Base-by-base conservation (phyloP, 1,140 invertebrate genomes). In the Lineus longissimus region DNA sequence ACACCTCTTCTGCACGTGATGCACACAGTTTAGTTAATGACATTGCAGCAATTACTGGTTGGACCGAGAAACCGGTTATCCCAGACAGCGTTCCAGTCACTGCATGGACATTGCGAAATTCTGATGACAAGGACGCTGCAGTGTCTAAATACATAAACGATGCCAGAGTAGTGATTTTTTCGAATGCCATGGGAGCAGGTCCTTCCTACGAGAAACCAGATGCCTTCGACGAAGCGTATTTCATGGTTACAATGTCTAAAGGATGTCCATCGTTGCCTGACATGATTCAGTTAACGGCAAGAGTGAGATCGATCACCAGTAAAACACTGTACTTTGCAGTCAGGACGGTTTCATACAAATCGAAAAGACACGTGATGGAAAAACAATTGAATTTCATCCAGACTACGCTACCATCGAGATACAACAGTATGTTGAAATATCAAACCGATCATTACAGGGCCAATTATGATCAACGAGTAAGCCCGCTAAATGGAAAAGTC, bases 281-380 rank as follows among this genome's bases (percentile, higher is more conserved):
- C 6, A 4, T 51, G 47, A n/a, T 51, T 4, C 47, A 51, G 47
- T 27, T 51, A n/a, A 51, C 47, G 47, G 47, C 47, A 51, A 51
- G 47, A 51, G 47, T 51, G 19, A 4, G 47, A 51, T 7, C 47
- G 4, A 27, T 51, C 6, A 51, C 47, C 6, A 51, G n/a, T 7
- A 51, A 51, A 51, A 43, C 40, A 43, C 40, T 43, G 40, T 43
- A 43, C 40, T 43, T 43, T 43, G 40, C 40, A 43, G 40, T 43
- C 11, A 43, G 40, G 40, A 43, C 40, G 11, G 40, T 43, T 11
- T 43, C 40, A 43, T 43, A 43, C 40, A 43, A 43, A 43, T 43
- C 40, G 40, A 43, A 43, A 43, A 43, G 40, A 43, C 40, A 43
- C 40, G 40, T 43, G 40, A 43, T 43, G 40, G 40, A 43, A 43